A percentile compares a stretch with the other conserved stretches of the same genome.
These are phyloP conservation scores for Drosophila macrospina DNA, from an alignment of 2,888 invertebrate species.

Conservation along the genomic window DNA sequence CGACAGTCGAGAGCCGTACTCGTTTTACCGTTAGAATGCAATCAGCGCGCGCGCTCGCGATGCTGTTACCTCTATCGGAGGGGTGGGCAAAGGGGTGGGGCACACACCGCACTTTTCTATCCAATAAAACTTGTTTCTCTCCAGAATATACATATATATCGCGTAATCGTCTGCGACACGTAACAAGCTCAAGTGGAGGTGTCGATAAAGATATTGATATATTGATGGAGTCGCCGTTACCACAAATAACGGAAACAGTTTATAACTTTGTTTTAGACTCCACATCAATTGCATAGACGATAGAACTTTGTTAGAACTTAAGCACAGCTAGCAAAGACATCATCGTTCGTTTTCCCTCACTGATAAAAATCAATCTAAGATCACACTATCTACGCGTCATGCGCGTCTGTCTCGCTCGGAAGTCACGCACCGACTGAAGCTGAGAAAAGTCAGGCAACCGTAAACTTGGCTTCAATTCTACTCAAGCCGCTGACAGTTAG, in stretches of 20 bases:
- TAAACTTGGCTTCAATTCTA: constrained; percentile 45
- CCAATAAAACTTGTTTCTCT: constrained; percentile 73
- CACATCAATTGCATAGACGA: constrained; percentile 27
- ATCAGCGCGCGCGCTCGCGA: constrained; percentile 80
- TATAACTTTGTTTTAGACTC: constrained; percentile 18
- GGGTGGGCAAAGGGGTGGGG: constrained; percentile 1
- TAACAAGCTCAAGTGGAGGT: constrained; percentile 46
- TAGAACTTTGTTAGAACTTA: constrained; percentile 71
- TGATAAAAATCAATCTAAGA: constrained; percentile 16
- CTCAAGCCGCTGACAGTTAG: constrained; percentile 42
- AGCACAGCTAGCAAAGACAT: constrained; percentile 67
- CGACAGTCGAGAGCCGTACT: constrained; percentile 71
- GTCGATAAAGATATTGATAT: constrained; percentile 6
- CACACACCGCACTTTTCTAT: constrained; percentile 66
- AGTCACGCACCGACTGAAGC: constrained; percentile 71
- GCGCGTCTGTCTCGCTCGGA: constrained; percentile 43
- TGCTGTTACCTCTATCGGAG: constrained; percentile 58
- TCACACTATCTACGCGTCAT: background rate
- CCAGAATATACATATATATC: constrained; percentile 62
- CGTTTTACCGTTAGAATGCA: constrained; percentile 85
- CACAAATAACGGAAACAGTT: constrained; percentile 38
- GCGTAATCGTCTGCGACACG: constrained; percentile 71
- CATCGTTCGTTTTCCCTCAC: constrained; percentile 39
- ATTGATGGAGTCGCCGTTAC: constrained; percentile 36
- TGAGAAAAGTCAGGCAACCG: constrained; percentile 32